Evolutionary conservation across 35 echinoderm and acorn worm genomes (phyloP), one percentile per base, ranked within the genome.

Genomic region (Acanthaster planci): DNA sequence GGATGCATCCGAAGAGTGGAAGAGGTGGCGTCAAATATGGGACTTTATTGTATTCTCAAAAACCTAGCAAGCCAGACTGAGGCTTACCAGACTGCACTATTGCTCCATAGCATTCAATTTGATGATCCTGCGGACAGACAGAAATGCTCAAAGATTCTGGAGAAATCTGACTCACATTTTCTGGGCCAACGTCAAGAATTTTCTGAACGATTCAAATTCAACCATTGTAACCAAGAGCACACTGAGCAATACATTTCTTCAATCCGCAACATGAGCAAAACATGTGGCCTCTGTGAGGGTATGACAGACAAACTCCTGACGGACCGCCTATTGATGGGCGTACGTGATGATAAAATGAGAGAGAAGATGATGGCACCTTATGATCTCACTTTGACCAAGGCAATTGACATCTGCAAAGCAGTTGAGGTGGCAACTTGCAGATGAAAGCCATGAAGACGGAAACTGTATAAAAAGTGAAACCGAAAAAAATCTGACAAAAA

Each of bases 1-100:
- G 18, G 51, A 87, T 80, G n/a, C 75, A 38, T 38, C 77, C 37
- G 47, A 87, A 76, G 75, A 80, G 8, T 87, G 86, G 86, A 87
- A 87, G 37, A 80, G 52, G 76, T 82, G 87, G 87, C 38, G 55
- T 38, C 87, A 89, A 44, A 57, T 67, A 31, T 89, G 87, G 87
- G 78, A 82, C 3, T 67, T 40, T 89, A 89, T 47, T 82, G 78
- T 42, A 37, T 82, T 31, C 21, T 89, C 15, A 89, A 77, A 7
- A 67, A 89, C 55, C 32, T 89, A 27, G n/a, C n/a, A 16, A 57
- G 29, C 34, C 78, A 89, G 37, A 19, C 32, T 29, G n/a, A 82
- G 32, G 30, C 38, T 40, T 82, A 82, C 52, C 78, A 82, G 44
- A 67, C 38, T 35, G 87, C 87, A 22, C 52, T 82, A 3, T 34